Conservation (phyloP, 1,140 invertebrate species). For the Pteromalus puparum region DNA sequence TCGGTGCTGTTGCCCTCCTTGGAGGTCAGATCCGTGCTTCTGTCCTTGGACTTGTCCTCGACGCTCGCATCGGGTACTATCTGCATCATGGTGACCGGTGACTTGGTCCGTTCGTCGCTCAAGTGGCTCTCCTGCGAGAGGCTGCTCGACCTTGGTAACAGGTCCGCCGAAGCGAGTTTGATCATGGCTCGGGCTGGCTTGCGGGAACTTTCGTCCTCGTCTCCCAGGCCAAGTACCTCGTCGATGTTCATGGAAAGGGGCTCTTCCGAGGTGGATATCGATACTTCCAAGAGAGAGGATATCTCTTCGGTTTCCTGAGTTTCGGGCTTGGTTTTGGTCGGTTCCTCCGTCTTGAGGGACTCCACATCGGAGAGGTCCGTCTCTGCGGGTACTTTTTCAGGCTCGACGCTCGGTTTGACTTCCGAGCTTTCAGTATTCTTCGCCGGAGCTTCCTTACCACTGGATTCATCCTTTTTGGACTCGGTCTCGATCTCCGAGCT, state of each 20-base stretch:
- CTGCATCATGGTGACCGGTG: slow-evolving; percentile 58
- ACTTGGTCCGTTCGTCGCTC: slow-evolving; percentile 46
- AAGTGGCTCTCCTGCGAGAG: slow-evolving; percentile 55
- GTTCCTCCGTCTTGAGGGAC: no score
- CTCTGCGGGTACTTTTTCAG: no score
- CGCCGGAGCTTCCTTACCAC: no score
- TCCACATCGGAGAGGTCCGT: no score
- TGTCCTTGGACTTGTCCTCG: slow-evolving; percentile 45
- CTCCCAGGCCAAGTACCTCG: slow-evolving; percentile 55
- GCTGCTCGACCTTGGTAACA: neutral
- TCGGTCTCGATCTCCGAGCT: neutral
- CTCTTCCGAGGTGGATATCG: neutral
- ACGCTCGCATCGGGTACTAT: slow-evolving; percentile 43
- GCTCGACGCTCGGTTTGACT: neutral
- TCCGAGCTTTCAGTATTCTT: neutral
- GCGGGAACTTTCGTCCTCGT: slow-evolving; percentile 42
- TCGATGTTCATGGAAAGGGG: slow-evolving; percentile 54
- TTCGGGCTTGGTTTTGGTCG: neutral
- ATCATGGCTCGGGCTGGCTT: neutral
- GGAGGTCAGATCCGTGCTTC: neutral
- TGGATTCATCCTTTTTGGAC: no score
- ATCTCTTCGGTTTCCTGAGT: neutral
- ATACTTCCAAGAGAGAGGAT: neutral
- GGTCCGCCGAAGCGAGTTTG: neutral
- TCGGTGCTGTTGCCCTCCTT: neutral